Evolutionary conservation across 2,113 vertebrate genomes (phyloP).

Genomic region (Elephantulus edwardii): DNA sequence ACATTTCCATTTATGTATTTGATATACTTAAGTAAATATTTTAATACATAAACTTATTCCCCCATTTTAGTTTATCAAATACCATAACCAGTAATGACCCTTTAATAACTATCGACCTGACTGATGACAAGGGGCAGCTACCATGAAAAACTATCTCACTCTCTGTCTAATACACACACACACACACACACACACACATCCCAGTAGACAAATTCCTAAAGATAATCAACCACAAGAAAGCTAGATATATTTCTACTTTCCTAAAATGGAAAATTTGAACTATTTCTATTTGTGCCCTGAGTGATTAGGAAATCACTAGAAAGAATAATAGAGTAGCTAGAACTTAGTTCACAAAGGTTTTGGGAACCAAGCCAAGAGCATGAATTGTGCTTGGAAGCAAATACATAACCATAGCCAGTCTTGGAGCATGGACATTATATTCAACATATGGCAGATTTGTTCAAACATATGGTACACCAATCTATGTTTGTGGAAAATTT

Average conservation of each 20-base stretch:
- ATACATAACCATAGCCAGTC: conserved; percentile 33
- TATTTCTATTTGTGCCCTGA: not conserved
- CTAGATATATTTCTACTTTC: not conserved
- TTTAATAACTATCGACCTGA: not conserved
- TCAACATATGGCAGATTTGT: conserved; percentile 58
- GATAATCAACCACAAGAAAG: not conserved
- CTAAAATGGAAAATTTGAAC: not conserved
- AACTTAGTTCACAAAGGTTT: conserved; percentile 1
- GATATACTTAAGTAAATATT: not conserved
- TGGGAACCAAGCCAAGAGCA: conserved; percentile 48
- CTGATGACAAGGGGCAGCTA: not conserved
- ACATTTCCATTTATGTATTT: not conserved
- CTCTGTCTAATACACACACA: not conserved
- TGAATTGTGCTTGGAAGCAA: conserved; percentile 61
- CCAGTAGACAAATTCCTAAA: not conserved
- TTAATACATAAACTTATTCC: conserved; percentile 15
- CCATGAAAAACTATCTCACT: not conserved
- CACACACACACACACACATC: not conserved
- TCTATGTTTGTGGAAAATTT: conserved; percentile 43
- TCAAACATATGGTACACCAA: conserved; percentile 55
- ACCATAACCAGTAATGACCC: not conserved
- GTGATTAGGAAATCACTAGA: not conserved
- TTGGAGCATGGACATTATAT: conserved; percentile 36
- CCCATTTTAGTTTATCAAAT: conserved; percentile 3
- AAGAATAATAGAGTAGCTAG: not conserved